Evolutionary conservation across 2,113 vertebrate species (phyloP).

Genomic region (Tapirus terrestris): DNA sequence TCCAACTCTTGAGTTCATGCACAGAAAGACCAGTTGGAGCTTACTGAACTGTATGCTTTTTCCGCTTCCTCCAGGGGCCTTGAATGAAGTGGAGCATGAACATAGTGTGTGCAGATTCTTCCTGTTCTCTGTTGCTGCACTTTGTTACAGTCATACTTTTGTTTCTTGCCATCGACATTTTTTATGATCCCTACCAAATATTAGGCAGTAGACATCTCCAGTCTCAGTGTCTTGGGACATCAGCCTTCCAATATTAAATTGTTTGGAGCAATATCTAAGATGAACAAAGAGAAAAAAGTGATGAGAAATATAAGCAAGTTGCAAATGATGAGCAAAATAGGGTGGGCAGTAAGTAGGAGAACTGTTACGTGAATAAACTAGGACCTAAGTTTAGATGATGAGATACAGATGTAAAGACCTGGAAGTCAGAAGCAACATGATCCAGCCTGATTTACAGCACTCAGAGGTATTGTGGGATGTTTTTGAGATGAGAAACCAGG

Average conservation of each 20-base stretch:
- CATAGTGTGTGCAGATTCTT: neutral
- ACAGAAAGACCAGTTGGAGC: neutral
- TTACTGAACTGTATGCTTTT: neutral
- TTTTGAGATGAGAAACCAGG: constrained; percentile 21
- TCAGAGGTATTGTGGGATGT: neutral
- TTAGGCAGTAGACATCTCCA: neutral
- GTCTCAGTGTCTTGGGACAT: neutral
- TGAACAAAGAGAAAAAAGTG: neutral
- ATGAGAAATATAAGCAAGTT: neutral
- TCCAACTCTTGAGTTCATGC: neutral
- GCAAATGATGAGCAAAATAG: neutral
- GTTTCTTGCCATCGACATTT: neutral
- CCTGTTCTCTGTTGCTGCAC: neutral
- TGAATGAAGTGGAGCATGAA: neutral
- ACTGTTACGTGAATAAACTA: neutral
- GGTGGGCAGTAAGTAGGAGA: neutral
- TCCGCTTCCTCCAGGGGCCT: neutral
- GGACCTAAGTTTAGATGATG: neutral
- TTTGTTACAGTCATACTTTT: neutral
- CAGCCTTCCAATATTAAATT: neutral
- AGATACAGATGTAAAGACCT: neutral
- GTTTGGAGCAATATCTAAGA: neutral
- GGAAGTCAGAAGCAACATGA: neutral
- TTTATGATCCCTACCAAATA: neutral
- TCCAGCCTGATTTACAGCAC: neutral